phyloP scores from a whole-genome alignment of 2,888 invertebrate species.

The Matsumyia berberina region DNA sequence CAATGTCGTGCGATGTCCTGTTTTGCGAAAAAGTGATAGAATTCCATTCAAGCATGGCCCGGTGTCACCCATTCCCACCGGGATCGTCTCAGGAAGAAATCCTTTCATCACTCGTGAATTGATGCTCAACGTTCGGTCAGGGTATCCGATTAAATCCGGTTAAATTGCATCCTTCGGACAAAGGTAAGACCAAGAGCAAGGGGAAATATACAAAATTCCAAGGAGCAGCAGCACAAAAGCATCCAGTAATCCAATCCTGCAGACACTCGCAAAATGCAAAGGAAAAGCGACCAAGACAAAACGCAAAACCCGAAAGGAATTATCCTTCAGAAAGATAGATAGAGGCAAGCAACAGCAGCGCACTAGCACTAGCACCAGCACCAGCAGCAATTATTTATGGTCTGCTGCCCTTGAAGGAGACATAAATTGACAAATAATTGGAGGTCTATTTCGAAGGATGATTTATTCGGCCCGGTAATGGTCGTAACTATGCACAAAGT shows the following conservation, averaged over 20 bases:
- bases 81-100: conserved; percentile 36
- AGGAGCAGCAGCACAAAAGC: conserved; percentile 53
- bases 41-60: conserved; percentile 43
- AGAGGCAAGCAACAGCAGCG: conserved; percentile 42
- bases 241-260: conserved; percentile 72
- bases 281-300: conserved; percentile 53
- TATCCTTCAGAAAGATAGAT: conserved; percentile 58
- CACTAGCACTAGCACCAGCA: conserved; percentile 41
- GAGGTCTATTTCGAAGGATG: conserved; percentile 80
- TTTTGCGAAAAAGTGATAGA: conserved; percentile 70
- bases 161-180: conserved; percentile 72
- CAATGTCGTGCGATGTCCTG: conserved; percentile 60
- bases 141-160: conserved; percentile 71
- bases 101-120: conserved; percentile 67
- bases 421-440: conserved; percentile 82
- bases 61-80: conserved; percentile 27
- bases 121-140: conserved; percentile 62
- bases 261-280: conserved; percentile 27
- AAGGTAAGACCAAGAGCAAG: conserved; percentile 52
- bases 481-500: conserved; percentile 76
- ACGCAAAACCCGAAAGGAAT: conserved; percentile 70
- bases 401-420: conserved; percentile 81
- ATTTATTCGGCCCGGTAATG: conserved; percentile 79
- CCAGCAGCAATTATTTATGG: conserved; percentile 80
- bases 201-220: conserved; percentile 27